Base-by-base conservation (phyloP, 1,140 invertebrate species). In the Drosophila pseudoananassae region DNA sequence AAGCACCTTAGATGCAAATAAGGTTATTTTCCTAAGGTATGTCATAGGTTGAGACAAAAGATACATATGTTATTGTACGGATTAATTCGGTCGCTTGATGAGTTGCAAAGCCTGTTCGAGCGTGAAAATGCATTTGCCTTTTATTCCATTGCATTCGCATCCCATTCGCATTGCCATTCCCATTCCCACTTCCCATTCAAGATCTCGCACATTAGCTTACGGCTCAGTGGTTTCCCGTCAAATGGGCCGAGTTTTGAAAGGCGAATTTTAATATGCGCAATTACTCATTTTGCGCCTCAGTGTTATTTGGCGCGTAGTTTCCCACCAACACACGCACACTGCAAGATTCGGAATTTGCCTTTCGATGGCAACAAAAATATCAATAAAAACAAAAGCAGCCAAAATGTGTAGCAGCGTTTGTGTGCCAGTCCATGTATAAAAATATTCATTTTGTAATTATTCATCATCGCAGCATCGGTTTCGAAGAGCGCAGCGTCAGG, bases 271-370 rank as follows among this genome's bases (percentile, higher is more conserved):
- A 77, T 85, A 87, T 87, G 78, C 61, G 78, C 78, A 87, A 88
- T 87, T 87, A 88, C 78, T 88, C 83, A 88, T 87, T 87, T 85
- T 77, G 77, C 79, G 79, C 79, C 59, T 79, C 77, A 79, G 78
- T 78, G 76, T 72, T 68, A 68, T 78, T 78, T 68, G 69, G 64
- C 77, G 77, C 59, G 58, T 81, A 85, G 82, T 85, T 85, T 82
- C 77, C 65, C 69, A 71, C 74, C 66, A 15, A 40, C 33, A 25
- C 15, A 64, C 46, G 33, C 58, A 72, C 40, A 54, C 47, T 55
- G 63, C 49, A 27, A 54, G 69, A 78, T 81, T 87, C 57, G 58
- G 64, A 82, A 87, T 87, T 81, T 47, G 81, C 61, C 64, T 76
- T 84, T 56, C 64, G 57, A 84, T 78, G 76, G 72, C 53, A 58